Base-by-base conservation (phyloP, 2,797 vertebrate species). In the Masticophis lateralis region DNA sequence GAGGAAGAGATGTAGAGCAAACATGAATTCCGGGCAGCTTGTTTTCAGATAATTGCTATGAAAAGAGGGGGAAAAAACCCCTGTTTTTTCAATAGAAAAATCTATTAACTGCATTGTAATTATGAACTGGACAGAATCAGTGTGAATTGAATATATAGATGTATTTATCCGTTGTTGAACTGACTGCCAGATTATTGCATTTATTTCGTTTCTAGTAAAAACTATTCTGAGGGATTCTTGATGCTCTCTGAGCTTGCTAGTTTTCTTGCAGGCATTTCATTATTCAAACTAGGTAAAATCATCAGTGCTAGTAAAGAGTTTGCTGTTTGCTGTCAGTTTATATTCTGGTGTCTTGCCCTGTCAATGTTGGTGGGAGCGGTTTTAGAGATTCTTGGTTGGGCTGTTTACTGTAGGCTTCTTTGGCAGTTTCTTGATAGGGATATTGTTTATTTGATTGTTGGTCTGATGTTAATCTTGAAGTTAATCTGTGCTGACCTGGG, bases 11-110 rank as follows among this genome's bases (percentile, higher is more conserved):
- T 43, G 79, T 37, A 5, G 1, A 91, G 79, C 43, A 92, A 13
- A 7, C 55, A 74, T 9, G 22, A 0, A 16, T 91, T 55, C 83
- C 27, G 66, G 57, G 4, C 91, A 89, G 12, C 87, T 94, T 91
- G 93, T 92, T 37, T 86, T 93, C 89, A 91, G 91, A 4, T 32
- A 59, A 53, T 61, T 89, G 20, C 32, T 94, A 86, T 12, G 92
- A 74, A 1, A 43, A 88, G 90, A 89, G 18, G 13, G 20, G 87
- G 91, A 92, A 4, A 10, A 9, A 11, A 5, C 20, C 0, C 2
- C 9, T 2, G 32, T 90, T 20, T 57, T 90, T 59, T 18, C 25
- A 90, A 10, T n/a, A 9, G 37, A 51, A 69, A 16, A 66, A 27
- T 13, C 13, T 63, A n/a, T 86, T 14, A 47, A 53, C 12, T 90